Base-by-base conservation (phyloP, 1,140 invertebrate species). In the Leptopilina boulardi region DNA sequence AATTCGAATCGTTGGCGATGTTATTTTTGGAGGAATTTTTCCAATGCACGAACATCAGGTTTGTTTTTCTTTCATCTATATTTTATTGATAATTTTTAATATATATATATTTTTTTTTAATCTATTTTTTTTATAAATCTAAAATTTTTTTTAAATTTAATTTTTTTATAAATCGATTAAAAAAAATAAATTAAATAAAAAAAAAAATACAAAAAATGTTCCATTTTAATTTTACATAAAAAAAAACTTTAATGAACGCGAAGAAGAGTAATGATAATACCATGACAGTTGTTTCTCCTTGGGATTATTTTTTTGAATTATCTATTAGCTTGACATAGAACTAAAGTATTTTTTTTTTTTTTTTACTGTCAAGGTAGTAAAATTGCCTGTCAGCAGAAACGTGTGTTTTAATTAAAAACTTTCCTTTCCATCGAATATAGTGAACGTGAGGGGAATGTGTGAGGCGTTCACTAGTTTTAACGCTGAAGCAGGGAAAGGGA, bases 11-110 rank as follows among this genome's bases (percentile, higher is more conserved):
- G 88, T 89, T 18, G 94, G 94, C 9, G 93, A 95, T 81, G 89
- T 95, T 15, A 93, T 95, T 59, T 89, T 96, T 72, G 95, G 95
- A 0, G 95, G 95, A 8, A 92, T 96, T 42, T 96, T 96, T 88
- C 94, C 95, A 5, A 94, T 96, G 91, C 95, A 95, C 84, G 93
- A 93, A 79, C 92, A 93, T 66, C 59, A 30, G 26, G 59, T 66
- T n/a, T 30, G 59, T 66, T 30, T 15, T 79, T 89, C 91, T 80
- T 74, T n/a, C 15, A 74, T 41, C 34, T 59, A 78, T 19, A 54
- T 6, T 54, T 54, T 21, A 19, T 6, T 54, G 3, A 3, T 5
- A 54, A 1, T 54, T 54, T 54, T 54, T 5, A 30, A 38, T 8
- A 38, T 6, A 38, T 38, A n/a, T n/a, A n/a, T n/a, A n/a, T 38